A percentile compares a stretch with the other conserved stretches of the same genome.
These are phyloP conservation scores for Xenops minutus DNA, from an alignment of 2,797 vertebrate species.

Conservation along the genomic window DNA sequence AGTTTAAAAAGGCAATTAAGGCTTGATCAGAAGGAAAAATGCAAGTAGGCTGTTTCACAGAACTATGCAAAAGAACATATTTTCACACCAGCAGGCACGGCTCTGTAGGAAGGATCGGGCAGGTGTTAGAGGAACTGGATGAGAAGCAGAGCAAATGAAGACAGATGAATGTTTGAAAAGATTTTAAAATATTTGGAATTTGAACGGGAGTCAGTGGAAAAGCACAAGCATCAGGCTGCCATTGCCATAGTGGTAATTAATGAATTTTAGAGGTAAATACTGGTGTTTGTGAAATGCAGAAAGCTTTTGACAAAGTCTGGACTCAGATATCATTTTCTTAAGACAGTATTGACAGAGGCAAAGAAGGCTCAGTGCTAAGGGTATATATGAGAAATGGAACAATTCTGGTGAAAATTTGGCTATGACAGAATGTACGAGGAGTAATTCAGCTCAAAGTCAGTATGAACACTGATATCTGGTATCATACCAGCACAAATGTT, in stretches of 20 bases:
- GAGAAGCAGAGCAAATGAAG: conserved; percentile 37
- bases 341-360: not conserved
- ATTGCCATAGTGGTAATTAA: not conserved
- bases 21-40: not conserved
- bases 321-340: not conserved
- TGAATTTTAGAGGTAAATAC: not conserved
- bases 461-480: not conserved
- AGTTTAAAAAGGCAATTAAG: conserved; percentile 22
- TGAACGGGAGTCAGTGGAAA: conserved; percentile 2
- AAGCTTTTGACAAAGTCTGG: not conserved
- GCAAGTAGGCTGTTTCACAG: conserved; percentile 19
- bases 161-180: conserved; percentile 42
- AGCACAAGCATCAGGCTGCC: not conserved
- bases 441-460: not conserved
- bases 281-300: not conserved
- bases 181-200: conserved; percentile 36
- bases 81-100: conserved; percentile 43
- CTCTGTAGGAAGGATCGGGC: conserved; percentile 32
- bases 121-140: conserved; percentile 32
- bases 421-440: not conserved
- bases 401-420: not conserved
- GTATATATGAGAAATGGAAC: not conserved
- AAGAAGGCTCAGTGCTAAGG: not conserved
- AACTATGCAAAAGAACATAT: conserved; percentile 18
- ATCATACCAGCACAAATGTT: not conserved